Base-by-base conservation (phyloP, 2,888 invertebrate species). In the Selenia dentaria region DNA sequence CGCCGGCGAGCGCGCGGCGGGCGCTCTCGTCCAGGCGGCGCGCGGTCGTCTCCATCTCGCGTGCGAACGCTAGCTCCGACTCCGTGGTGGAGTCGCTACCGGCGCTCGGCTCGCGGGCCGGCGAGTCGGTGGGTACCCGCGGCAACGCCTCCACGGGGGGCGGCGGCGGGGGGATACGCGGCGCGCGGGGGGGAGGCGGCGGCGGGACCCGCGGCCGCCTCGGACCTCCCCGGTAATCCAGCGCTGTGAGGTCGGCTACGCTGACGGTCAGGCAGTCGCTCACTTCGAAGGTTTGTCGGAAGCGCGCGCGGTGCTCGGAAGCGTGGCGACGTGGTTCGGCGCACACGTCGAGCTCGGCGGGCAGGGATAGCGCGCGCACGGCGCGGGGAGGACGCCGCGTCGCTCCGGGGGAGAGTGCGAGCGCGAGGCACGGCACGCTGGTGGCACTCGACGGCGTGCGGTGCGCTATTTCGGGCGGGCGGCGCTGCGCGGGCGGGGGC, bases 321-420 rank as follows among this genome's bases (percentile, higher is more conserved):
- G 64, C 67, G 70, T 67, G 75, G 12, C 77, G 79, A 33, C 72
- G 76, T 53, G 81, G 80, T 59, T 83, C 85, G 65, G 89, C 87
- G 85, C 92, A 92, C 62, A 94, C 90, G 86, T 94, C 93, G 53
- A 94, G 88, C 70, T 94, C 93, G 67, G 93, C 93, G 65, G 94
- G 94, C 47, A 94, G 92, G 67, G 92, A 67, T 78, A 91, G 67
- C 5, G 84, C 82, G 75, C 88, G 88, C 77, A 77, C 65, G 65
- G 83, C 74, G 56, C 81, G 82, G 57, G 81, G 71, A 62, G 79
- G 72, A 62, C 81, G 83, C 47, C 71, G 76, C 64, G 74, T 75
- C 55, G 81, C 74, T 64, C 74, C 73, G 69, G 83, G 81, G 49
- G 76, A 71, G 12, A 55, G 65, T 51, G 63, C 70, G 54, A 85